Base-by-base conservation (phyloP, 2,113 vertebrate species). In the Crotalus tigris region DNA sequence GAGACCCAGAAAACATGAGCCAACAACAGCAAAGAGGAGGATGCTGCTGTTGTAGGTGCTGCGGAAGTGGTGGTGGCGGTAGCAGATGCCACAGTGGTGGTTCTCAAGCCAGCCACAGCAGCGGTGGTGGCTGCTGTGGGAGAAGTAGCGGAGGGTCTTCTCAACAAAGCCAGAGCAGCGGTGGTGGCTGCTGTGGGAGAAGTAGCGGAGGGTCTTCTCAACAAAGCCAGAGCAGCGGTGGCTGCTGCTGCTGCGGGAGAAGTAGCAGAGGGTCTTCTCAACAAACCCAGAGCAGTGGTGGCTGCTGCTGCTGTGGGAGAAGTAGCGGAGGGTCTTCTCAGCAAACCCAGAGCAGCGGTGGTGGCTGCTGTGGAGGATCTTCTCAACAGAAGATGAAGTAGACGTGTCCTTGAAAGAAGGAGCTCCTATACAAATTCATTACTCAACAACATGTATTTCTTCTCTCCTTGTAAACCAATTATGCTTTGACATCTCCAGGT, bases 11-110 rank as follows among this genome's bases (percentile, higher is more conserved):
- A 49, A 89, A 85, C 10, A 92, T 92, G 92, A 92, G 92, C 39
- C 92, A 92, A 92, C 91, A 90, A 53, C 92, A 92, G 26, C 92
- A 90, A 12, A 75, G 87, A 46, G 51, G 61, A n/a, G 12, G 91
- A 1, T 58, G 54, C 39, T 91, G 81, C 26, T 91, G 81, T 46
- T 49, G 91, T 17, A 7, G 81, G 0, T 54, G 49, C 5, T 44
- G 81, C 1, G 39, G 91, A 4, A 55, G 55, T 19, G 75, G 90
- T 0, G 3, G 69, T 1, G 29, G 51, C 2, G 51, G 90, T 5
- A 19, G 92, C 8, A 23, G 87, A 13, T 3, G 61, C 23, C 26
- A 54, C 1, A 1, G 49, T 11, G 75, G 85, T 29, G 75, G 90
- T 10, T 88, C 86, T 55, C 91, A 92, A 33, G 46, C 54, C 53